phyloP scores from a whole-genome alignment of 2,113 vertebrate genomes.

The Protomyctophum bolini region DNA sequence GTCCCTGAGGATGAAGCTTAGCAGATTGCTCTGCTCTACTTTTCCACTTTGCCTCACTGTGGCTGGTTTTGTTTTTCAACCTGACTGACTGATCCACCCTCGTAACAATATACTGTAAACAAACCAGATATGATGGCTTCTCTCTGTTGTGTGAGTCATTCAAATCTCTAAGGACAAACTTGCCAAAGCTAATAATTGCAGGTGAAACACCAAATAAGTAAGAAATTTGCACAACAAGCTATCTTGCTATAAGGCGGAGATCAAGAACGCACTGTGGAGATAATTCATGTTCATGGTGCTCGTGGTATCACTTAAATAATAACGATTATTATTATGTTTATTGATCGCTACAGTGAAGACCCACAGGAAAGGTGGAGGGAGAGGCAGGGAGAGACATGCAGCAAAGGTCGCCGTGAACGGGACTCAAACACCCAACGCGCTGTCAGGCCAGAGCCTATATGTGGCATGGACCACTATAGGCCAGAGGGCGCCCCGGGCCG shows the following conservation, averaged over 20 bases:
- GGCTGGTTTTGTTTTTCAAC: constrained; percentile 26
- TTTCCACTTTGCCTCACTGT: constrained; percentile 28
- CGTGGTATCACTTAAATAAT: constrained; percentile 5
- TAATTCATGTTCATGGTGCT: constrained; percentile 3
- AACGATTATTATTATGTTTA: too few species aligned
- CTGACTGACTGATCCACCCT: constrained; percentile 23
- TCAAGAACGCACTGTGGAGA: neutral
- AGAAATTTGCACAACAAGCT: constrained; percentile 12
- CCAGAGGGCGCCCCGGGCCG: too few species aligned
- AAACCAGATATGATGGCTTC: neutral
- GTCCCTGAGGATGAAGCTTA: constrained; percentile 48
- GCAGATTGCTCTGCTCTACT: constrained; percentile 53
- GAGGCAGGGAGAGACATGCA: too few species aligned
- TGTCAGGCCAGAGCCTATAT: too few species aligned
- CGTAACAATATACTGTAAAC: constrained; percentile 5
- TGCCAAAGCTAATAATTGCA: neutral
- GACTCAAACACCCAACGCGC: too few species aligned
- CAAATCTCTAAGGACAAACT: constrained; percentile 8
- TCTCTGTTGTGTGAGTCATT: neutral
- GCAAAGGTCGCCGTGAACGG: too few species aligned
- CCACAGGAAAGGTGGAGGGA: too few species aligned
- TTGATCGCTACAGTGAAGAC: too few species aligned
- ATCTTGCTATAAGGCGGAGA: neutral
- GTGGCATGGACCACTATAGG: too few species aligned
- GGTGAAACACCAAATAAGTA: constrained; percentile 6